Percentiles rank a stretch among this genome's conserved stretches.
Evolutionary conservation across 1,140 invertebrate species (phyloP).

Genomic region (Dryas iulia): DNA sequence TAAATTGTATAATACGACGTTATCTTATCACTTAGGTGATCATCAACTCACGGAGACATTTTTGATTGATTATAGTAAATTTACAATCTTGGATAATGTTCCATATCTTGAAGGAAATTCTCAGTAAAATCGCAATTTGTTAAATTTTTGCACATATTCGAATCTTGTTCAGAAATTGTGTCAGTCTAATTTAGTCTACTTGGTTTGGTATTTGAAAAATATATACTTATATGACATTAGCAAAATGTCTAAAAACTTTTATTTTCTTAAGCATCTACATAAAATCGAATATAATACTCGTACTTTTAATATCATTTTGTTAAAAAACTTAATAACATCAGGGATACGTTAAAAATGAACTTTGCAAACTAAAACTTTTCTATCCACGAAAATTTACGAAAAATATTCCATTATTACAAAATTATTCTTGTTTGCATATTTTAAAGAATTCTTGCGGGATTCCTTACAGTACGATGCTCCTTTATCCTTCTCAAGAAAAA

Average conservation of each 20-base stretch:
- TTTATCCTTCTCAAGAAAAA: conserved; percentile 5
- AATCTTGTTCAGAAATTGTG: too few species aligned
- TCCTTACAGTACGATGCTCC: conserved; percentile 1
- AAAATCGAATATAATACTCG: too few species aligned
- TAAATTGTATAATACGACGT: conserved; percentile 32
- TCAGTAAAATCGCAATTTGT: too few species aligned
- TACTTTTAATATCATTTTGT: too few species aligned
- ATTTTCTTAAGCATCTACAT: too few species aligned
- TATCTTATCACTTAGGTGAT: conserved; percentile 21
- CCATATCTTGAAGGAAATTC: background rate
- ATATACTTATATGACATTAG: background rate
- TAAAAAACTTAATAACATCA: too few species aligned
- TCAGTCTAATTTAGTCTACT: too few species aligned
- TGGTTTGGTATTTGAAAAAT: background rate
- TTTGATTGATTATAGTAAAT: conserved; percentile 11
- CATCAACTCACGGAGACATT: background rate
- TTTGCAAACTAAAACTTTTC: too few species aligned
- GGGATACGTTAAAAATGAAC: too few species aligned
- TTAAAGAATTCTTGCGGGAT: conserved; percentile 1
- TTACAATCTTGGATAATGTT: background rate
- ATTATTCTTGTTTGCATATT: background rate
- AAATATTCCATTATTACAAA: background rate
- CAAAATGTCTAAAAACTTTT: background rate
- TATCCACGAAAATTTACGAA: background rate
- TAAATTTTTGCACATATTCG: too few species aligned